Conservation (phyloP, 2,888 invertebrate genomes). For the Cactoblastis cactorum region DNA sequence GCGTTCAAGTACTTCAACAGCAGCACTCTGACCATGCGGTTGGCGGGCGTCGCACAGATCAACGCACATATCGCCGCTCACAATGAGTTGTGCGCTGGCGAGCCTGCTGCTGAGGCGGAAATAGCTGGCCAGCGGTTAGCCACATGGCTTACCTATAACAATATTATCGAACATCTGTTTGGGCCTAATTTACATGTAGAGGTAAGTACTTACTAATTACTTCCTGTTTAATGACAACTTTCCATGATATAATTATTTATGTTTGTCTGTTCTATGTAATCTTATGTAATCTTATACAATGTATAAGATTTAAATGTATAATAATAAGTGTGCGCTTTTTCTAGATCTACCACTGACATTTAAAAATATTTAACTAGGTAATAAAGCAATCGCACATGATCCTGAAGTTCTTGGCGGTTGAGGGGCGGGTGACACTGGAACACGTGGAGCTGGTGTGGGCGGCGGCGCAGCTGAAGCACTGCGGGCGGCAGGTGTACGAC, state of each 20-base stretch:
- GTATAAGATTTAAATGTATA: too few species aligned
- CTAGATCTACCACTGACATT: not conserved
- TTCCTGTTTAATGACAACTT: not conserved
- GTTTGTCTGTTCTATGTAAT: too few species aligned
- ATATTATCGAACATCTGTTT: constrained; percentile 95
- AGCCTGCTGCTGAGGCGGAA: constrained; percentile 91
- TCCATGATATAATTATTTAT: not conserved
- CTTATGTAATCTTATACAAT: too few species aligned
- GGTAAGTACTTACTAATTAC: constrained; percentile 67
- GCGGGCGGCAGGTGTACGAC: constrained; percentile 95
- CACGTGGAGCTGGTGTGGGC: constrained; percentile 97
- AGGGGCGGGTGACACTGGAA: constrained; percentile 92
- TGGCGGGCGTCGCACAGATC: constrained; percentile 96
- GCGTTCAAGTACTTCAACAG: constrained; percentile 98
- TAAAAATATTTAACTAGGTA: constrained; percentile 70
- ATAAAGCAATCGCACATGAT: constrained; percentile 97
- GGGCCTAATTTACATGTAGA: constrained; percentile 98
- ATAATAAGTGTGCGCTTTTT: not conserved
- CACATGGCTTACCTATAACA: constrained; percentile 92
- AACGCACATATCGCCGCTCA: constrained; percentile 95
- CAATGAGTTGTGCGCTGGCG: constrained; percentile 94
- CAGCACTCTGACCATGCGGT: constrained; percentile 94
- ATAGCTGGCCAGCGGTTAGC: constrained; percentile 90
- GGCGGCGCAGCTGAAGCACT: constrained; percentile 96
- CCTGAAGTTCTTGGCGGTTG: constrained; percentile 94